phyloP scores from a whole-genome alignment of 2,797 vertebrate genomes.

The Mustela erminea region DNA sequence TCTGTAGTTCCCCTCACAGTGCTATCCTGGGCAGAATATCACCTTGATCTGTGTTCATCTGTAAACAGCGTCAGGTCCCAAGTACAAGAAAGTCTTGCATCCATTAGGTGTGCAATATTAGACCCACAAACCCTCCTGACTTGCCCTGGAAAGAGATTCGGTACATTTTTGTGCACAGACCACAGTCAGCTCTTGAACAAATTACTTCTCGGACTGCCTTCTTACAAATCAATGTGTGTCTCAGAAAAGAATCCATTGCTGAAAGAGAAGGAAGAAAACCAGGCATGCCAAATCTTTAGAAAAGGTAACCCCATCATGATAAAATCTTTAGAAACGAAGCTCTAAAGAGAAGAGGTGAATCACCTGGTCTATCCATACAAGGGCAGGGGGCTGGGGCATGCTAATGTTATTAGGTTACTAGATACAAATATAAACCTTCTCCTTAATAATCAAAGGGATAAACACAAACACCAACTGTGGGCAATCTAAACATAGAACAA shows the following conservation, averaged over 20 bases:
- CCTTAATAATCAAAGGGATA: slow-evolving; percentile 41
- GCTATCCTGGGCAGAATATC: slow-evolving; percentile 41
- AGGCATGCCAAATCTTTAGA: not conserved
- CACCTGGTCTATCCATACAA: not conserved
- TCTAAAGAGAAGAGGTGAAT: slow-evolving; percentile 4
- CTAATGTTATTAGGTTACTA: slow-evolving; percentile 46
- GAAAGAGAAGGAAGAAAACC: not conserved
- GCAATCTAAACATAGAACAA: slow-evolving; percentile 34
- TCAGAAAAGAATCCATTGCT: slow-evolving; percentile 55
- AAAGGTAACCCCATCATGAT: not conserved
- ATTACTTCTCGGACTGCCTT: not conserved
- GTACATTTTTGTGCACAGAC: slow-evolving; percentile 46
- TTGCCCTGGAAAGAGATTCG: slow-evolving; percentile 16
- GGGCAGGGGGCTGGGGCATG: not conserved
- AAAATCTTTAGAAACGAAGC: slow-evolving; percentile 47
- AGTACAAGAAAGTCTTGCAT: slow-evolving; percentile 59
- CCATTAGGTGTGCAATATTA: slow-evolving; percentile 10
- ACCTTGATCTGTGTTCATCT: slow-evolving; percentile 72
- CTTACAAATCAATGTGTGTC: not conserved
- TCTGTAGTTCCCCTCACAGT: not conserved
- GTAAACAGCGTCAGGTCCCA: slow-evolving; percentile 60
- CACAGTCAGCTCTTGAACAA: slow-evolving; percentile 40
- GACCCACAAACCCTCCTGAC: not conserved
- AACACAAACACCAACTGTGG: slow-evolving; percentile 36
- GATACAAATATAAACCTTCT: slow-evolving; percentile 36